phyloP scores from a whole-genome alignment of 2,797 vertebrate genomes.

The Bradypus variegatus region DNA sequence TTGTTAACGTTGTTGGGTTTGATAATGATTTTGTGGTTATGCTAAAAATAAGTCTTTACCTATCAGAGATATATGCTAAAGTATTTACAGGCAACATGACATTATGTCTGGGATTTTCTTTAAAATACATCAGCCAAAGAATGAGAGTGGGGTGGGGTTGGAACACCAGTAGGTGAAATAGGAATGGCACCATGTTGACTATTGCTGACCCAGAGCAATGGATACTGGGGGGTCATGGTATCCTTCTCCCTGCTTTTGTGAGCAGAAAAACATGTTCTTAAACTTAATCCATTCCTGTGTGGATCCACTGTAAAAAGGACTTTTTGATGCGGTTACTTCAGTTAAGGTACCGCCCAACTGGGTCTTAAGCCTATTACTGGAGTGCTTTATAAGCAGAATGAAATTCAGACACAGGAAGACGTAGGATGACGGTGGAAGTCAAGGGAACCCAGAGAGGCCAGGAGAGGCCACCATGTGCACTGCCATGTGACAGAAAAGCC shows the following conservation, averaged over 20 bases:
- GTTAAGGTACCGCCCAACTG: too few species aligned
- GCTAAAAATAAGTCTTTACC: constrained; percentile 24
- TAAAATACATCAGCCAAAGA: neutral
- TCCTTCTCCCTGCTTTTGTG: neutral
- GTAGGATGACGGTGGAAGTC: too few species aligned
- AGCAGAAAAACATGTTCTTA: too few species aligned
- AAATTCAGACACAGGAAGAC: too few species aligned
- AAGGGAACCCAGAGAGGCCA: too few species aligned
- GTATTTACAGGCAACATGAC: neutral
- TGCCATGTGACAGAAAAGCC: too few species aligned
- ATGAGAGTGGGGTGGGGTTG: neutral
- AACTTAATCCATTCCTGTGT: too few species aligned
- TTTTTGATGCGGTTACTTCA: too few species aligned
- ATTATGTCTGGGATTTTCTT: neutral
- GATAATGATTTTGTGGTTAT: constrained; percentile 35
- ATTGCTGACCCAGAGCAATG: neutral
- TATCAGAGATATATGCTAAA: neutral
- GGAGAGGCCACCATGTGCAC: too few species aligned
- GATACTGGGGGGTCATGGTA: neutral
- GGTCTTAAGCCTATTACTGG: too few species aligned
- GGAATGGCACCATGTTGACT: neutral
- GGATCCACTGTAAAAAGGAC: too few species aligned
- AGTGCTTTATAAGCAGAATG: too few species aligned
- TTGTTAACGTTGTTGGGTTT: constrained; percentile 26
- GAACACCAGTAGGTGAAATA: neutral